phyloP scores from a whole-genome alignment of 2,113 vertebrate genomes.

The Myrmecobius fasciatus region DNA sequence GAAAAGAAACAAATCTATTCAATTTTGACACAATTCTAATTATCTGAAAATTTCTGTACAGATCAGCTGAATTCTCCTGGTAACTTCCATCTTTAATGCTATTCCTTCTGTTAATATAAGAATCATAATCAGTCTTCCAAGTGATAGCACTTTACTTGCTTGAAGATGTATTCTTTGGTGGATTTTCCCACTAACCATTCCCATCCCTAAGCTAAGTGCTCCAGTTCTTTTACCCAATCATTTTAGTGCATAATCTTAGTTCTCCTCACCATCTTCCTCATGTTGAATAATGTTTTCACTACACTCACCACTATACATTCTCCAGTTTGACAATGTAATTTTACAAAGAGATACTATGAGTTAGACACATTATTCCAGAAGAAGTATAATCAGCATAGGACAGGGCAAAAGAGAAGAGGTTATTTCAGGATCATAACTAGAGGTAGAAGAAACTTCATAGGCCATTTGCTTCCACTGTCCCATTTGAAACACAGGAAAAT shows the following conservation, averaged over 20 bases:
- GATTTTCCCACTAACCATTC: background rate
- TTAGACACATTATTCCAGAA: background rate
- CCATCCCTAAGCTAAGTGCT: background rate
- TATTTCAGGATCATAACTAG: background rate
- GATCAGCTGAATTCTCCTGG: background rate
- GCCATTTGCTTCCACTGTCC: background rate
- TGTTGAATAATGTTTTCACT: background rate
- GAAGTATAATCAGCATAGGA: background rate
- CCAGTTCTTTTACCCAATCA: background rate
- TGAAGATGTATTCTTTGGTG: background rate
- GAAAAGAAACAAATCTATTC: background rate
- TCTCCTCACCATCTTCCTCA: background rate
- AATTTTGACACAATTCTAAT: background rate
- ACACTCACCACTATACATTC: background rate
- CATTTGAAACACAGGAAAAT: background rate
- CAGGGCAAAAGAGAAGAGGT: background rate
- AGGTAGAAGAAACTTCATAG: background rate
- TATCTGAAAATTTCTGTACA: background rate
- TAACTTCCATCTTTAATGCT: background rate
- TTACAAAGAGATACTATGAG: background rate
- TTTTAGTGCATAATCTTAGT: background rate
- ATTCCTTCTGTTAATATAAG: background rate
- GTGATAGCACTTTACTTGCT: background rate
- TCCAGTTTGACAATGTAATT: background rate
- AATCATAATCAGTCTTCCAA: background rate